phyloP scores from a whole-genome alignment of 2,797 vertebrate species.

The Sylvilagus floridanus region DNA sequence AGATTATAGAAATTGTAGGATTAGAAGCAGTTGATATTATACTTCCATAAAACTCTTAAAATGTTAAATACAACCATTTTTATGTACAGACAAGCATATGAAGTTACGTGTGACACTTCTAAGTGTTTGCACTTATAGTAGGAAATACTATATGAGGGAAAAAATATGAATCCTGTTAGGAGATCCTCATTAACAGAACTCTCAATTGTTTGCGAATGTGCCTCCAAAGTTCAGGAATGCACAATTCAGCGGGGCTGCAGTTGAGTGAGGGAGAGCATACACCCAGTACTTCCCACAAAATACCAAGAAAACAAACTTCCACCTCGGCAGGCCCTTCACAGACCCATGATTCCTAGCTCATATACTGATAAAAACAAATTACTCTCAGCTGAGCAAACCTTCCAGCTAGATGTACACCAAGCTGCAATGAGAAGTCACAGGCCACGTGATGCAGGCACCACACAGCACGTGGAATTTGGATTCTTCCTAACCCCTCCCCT shows the following conservation, averaged over 20 bases:
- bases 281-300: neutral
- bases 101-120: neutral
- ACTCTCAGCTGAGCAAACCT: neutral
- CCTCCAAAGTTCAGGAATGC: neutral
- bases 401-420: neutral
- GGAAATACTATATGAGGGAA: neutral
- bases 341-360: neutral
- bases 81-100: neutral
- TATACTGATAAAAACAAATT: slow-evolving; percentile 20
- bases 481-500: neutral
- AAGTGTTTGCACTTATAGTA: neutral
- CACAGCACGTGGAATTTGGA: neutral
- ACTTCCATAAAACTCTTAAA: slow-evolving; percentile 38
- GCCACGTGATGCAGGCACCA: neutral
- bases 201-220: slow-evolving; percentile 10
- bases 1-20: slow-evolving; percentile 39
- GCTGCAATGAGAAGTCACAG: neutral
- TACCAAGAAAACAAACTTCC: slow-evolving; percentile 31
- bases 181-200: neutral
- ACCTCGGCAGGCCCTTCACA: neutral
- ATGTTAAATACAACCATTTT: slow-evolving; percentile 19
- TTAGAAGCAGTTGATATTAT: neutral
- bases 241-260: neutral
- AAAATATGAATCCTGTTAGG: neutral
- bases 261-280: neutral